phyloP scores from a whole-genome alignment of 1,140 invertebrate species.

The Drosophila lacertosa region DNA sequence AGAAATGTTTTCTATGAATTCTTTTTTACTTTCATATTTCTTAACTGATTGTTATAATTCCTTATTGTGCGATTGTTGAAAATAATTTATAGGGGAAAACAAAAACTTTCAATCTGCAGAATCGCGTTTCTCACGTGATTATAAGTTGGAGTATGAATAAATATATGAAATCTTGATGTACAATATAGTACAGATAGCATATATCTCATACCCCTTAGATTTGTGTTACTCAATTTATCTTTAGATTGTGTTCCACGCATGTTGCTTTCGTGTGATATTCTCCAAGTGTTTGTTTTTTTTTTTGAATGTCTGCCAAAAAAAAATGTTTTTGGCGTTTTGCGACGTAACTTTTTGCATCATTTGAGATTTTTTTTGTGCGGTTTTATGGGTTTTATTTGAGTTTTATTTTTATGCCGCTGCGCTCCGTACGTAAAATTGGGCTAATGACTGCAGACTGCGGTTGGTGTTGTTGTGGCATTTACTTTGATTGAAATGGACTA shows the following conservation, averaged over 20 bases:
- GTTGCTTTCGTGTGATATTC: constrained; percentile 12
- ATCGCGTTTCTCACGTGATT: too few species aligned
- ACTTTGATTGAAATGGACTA: constrained; percentile 29
- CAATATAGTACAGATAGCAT: constrained; percentile 5
- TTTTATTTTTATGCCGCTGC: constrained; percentile 36
- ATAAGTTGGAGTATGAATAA: too few species aligned
- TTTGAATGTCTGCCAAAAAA: constrained; percentile 62
- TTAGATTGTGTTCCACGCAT: constrained; percentile 13
- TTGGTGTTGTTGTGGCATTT: constrained; percentile 38
- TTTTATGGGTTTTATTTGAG: constrained; percentile 38
- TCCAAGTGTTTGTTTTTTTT: constrained; percentile 39
- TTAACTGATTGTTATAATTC: too few species aligned
- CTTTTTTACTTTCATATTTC: too few species aligned
- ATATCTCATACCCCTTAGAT: constrained; percentile 8
- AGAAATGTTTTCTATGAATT: too few species aligned
- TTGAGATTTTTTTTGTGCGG: constrained; percentile 48
- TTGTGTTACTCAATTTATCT: constrained; percentile 23
- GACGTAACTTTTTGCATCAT: constrained; percentile 32
- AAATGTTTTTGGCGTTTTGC: constrained; percentile 17
- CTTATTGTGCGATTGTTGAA: too few species aligned
- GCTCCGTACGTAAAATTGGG: constrained; percentile 59
- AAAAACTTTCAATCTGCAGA: too few species aligned
- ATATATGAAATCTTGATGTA: background rate
- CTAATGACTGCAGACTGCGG: constrained; percentile 65
- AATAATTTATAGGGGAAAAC: too few species aligned